Evolutionary conservation across 2,888 invertebrate genomes (phyloP), one percentile per base, ranked within the genome.

Genomic region (Acanthopleura granulata): DNA sequence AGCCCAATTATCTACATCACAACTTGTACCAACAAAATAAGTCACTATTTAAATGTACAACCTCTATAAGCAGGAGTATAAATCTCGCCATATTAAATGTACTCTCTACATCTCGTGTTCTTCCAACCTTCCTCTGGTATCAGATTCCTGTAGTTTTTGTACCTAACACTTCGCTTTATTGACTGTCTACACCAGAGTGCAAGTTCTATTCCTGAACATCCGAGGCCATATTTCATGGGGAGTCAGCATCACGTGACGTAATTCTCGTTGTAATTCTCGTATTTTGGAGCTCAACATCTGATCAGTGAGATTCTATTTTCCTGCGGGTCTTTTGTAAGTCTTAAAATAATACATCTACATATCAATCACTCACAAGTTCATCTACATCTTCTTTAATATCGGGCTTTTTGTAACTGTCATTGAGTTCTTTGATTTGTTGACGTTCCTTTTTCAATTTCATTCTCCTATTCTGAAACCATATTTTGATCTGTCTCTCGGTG

Each of bases 361-460:
- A 16, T 66, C 66, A 66, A 27, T 66, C 66, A 27, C 29, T 27
- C 18, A 27, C 66, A 16, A 66, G 25, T 16, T 66, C 66, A 66
- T 66, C 66, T 14, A 66, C 16, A 66, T 66, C 66, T 27, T 66
- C 29, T 66, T 66, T 66, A 27, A 66, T 66, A 27, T 66, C 66
- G 16, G 66, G 66, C 25, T 66, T 66, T 27, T 27, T 22, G 29
- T 27, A 27, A 66, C 16, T 66, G 66, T 86, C 86, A 81, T 88
- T 88, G 29, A 88, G 77, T 74, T 87, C 88, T 78, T 87, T 87
- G 51, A 88, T 88, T 61, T 86, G 85, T 78, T 87, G 86, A 75
- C 84, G 79, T 75, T 88, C 88, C 75, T 88, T 88, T 78, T 98
- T 98, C 96, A 97, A 96, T 93, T 98, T 98, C 97, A 98, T 98